Evolutionary conservation across 2,797 vertebrate genomes (phyloP).

Genomic region (Bufotes viridis): DNA sequence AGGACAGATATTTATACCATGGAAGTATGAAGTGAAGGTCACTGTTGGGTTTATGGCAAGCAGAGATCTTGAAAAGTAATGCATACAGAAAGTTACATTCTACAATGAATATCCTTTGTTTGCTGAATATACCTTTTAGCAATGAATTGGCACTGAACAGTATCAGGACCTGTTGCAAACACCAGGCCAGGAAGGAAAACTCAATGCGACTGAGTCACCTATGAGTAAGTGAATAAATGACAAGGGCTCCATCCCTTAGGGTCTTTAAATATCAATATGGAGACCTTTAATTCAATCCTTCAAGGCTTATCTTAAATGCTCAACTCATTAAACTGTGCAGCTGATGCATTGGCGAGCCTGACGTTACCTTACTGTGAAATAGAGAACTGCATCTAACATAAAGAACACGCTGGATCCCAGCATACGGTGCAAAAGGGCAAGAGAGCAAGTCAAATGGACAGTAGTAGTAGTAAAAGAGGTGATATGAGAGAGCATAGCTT

Average conservation of each 20-base stretch:
- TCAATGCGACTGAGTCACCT: conserved; percentile 46
- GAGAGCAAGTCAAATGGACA: background rate
- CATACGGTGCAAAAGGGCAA: background rate
- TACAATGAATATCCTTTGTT: no score
- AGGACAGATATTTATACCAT: no score
- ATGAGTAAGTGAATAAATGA: conserved; percentile 57
- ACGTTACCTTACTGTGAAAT: conserved; percentile 51
- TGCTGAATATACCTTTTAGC: background rate
- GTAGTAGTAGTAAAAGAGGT: background rate
- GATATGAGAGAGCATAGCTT: background rate
- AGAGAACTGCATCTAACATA: conserved; percentile 54
- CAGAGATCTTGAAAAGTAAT: no score
- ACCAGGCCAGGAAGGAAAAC: conserved; percentile 11
- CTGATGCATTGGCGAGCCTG: conserved; percentile 47
- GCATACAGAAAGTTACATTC: no score
- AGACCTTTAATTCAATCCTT: conserved; percentile 61
- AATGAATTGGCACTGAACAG: background rate
- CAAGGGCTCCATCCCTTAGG: conserved; percentile 49
- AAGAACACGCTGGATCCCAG: conserved; percentile 15
- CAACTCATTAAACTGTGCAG: conserved; percentile 53
- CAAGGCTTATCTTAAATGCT: conserved; percentile 59
- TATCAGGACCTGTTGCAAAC: background rate
- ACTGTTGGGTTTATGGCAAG: no score
- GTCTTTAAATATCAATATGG: conserved; percentile 59
- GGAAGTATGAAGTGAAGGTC: no score